Base-by-base conservation (phyloP, 2,888 invertebrate genomes). In the Lasioglossum figueresi region DNA sequence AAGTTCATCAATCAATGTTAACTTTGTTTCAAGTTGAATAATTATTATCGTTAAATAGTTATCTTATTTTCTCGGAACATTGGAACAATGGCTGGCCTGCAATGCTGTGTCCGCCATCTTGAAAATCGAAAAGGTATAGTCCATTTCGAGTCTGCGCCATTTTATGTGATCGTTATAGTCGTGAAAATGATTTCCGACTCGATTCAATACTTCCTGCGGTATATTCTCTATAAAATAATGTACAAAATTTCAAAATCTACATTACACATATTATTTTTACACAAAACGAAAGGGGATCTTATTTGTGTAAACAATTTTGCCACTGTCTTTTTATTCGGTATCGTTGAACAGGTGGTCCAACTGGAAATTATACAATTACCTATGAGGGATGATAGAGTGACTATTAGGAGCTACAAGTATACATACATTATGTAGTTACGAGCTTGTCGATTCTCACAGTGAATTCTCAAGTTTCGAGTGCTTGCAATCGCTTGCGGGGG, bases 371-470 rank as follows among this genome's bases (percentile, higher is more conserved):
- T 45, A 72, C 31, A 48, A 73, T 76, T 83, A 83, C 56, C 37
- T 48, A 68, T 75, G 63, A 66, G 34, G 82, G 84, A 74, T 59
- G 59, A 82, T 75, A 85, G 56, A 72, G 76, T 83, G 83, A 76
- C 74, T 80, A 85, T 73, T 76, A 79, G 31, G 27, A 37, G 48
- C 73, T 83, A 85, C 68, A 76, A 83, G 37, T 76, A 83, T 59
- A 52, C 48, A 52, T 52, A 52, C 48, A 52, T 52, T 23, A 52
- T 52, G 48, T 23, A 83, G 76, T 76, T 83, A 83, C 79, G 63
- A 83, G 74, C 27, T 63, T 52, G 56, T 72, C 68, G 66, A 72
- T 79, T 79, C 72, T 76, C 66, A 66, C 72, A n/a, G 70, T n/a
- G 70, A 66, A 73, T 73, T 45, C 76, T 34, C 66, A n/a, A 27